Evolutionary conservation across 2,888 invertebrate genomes (phyloP), one percentile per base, ranked within the genome.

Genomic region (Hypercompe scribonia): DNA sequence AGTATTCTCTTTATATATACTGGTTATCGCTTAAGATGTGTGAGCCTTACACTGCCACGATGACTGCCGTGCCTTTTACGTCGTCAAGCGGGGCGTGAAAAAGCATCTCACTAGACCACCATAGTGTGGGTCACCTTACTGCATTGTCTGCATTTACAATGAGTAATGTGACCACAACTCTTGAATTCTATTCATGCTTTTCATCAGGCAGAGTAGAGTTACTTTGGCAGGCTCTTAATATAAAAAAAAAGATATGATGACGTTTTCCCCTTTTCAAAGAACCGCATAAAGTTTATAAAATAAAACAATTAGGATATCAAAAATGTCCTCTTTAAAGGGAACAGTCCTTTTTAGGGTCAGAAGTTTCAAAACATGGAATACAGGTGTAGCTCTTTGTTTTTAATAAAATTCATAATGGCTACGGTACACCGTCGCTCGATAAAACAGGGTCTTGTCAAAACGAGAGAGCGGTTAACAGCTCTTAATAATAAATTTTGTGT

Each of bases 401-500:
- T 65, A 31, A 54, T 70, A 50, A 65, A 70, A 70, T 65, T 42
- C 46, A 54, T 70, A 33, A 65, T 36, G 65, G 36, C 28, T 39
- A 10, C 15, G 33, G 28, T n/a, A 24, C 54, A 50, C 11, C 58
- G 28, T 67, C 39, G 68, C 54, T 68, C 50, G 70, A 46, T 66
- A 36, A 36, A 70, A 36, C 64, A 63, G 50, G 65, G 65, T 65
- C 28, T 65, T 65, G 50, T 65, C 36, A 70, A 70, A 70, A 65
- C 50, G 50, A 64, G 70, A 65, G 54, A n/a, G 50, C 11, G 70
- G 70, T 36, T 34, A 46, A 18, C 63, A 63, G 65, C 34, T 70
- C 34, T 50, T 70, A 70, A 54, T 65, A 70, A 65, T 70, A 65
- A 70, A 70, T 65, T 65, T 36, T 31, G 36, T 65, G 31, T 70